Evolutionary conservation across 1,140 invertebrate genomes (phyloP).

Genomic region (Maniola jurtina): DNA sequence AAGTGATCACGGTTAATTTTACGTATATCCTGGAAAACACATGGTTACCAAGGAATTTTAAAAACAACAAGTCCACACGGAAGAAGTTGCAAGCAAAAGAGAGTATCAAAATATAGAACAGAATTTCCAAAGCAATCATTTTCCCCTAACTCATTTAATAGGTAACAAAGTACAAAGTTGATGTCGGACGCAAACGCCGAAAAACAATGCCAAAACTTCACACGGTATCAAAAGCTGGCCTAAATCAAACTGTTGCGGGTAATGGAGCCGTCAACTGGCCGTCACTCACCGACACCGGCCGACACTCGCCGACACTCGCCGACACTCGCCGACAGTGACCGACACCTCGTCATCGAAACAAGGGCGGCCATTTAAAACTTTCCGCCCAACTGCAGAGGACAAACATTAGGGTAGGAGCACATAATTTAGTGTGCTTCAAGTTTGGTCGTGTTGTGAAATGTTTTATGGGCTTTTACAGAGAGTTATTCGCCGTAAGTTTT

Average conservation of each 20-base stretch:
- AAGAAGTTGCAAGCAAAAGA: too few relatives aligned
- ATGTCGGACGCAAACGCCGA: slow-evolving; percentile 20
- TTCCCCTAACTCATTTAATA: slow-evolving; percentile 4
- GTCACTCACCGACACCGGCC: slow-evolving; percentile 46
- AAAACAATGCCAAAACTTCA: slow-evolving; percentile 39
- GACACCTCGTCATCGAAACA: slow-evolving; percentile 52
- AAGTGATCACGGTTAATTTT: too few relatives aligned
- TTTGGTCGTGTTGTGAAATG: slow-evolving; percentile 11
- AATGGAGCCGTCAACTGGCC: slow-evolving; percentile 53
- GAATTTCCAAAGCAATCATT: slow-evolving; percentile 6
- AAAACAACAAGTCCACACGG: background rate
- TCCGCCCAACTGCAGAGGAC: slow-evolving; percentile 27
- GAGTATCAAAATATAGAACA: background rate
- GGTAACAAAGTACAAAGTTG: slow-evolving; percentile 19
- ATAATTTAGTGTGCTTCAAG: background rate
- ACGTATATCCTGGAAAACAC: background rate
- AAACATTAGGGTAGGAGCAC: slow-evolving; percentile 22
- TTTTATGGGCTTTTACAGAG: background rate
- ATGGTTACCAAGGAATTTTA: background rate
- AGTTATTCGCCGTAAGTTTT: background rate
- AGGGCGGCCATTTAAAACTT: slow-evolving; percentile 56
- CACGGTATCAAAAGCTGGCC: slow-evolving; percentile 41
- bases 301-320: slow-evolving; percentile 49
- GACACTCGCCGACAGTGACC: slow-evolving; percentile 48
- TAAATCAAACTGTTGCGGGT: slow-evolving; percentile 46